These are phyloP conservation scores for Falco punctatus DNA, from an alignment of 2,113 vertebrate species.

Conservation along the genomic window DNA sequence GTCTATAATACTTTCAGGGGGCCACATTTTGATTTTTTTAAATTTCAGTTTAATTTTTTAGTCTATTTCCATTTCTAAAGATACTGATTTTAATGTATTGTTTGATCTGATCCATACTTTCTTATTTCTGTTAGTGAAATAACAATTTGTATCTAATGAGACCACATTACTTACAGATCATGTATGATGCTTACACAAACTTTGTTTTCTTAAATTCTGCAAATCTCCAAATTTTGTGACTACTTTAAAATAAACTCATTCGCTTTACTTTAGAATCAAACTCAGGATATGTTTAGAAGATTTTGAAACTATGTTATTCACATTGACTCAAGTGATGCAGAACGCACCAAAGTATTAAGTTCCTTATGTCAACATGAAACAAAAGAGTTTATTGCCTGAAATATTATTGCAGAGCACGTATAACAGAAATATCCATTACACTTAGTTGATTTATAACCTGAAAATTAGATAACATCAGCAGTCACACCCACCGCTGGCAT, in stretches of 20 bases:
- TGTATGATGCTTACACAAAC: background rate
- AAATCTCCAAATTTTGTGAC: background rate
- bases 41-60: background rate
- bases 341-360: background rate
- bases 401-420: background rate
- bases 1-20: background rate
- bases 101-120: background rate
- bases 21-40: background rate
- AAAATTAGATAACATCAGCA: background rate
- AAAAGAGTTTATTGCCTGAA: background rate
- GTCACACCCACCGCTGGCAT: background rate
- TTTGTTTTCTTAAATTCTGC: background rate
- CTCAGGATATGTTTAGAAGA: background rate
- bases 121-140: background rate
- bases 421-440: background rate
- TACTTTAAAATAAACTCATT: background rate
- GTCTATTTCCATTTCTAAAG: background rate
- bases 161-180: background rate
- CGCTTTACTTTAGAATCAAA: background rate
- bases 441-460: background rate
- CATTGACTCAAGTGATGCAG: background rate
- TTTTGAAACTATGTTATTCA: background rate
- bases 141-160: background rate
- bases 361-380: background rate
- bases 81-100: background rate